Evolutionary conservation across 2,888 invertebrate species (phyloP).

Genomic region (Poecilobothrus nobilitatus): DNA sequence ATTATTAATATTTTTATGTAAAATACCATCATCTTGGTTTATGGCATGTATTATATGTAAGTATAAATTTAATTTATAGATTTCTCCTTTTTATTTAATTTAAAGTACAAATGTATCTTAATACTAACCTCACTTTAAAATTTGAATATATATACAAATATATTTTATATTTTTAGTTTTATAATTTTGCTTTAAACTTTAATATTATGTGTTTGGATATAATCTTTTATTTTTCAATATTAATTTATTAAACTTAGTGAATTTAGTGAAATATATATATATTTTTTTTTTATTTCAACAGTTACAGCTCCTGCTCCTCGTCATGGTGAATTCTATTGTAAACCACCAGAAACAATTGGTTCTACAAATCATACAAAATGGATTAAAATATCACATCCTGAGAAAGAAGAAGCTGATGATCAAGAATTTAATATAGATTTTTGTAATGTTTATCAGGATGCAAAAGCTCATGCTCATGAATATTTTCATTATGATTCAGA

Average conservation of each 20-base stretch:
- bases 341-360: constrained; percentile 36
- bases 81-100: too few relatives aligned
- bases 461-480: constrained; percentile 39
- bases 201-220: too few relatives aligned
- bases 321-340: constrained; percentile 45
- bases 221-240: too few relatives aligned
- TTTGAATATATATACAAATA: too few relatives aligned
- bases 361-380: constrained; percentile 38
- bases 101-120: too few relatives aligned
- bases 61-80: too few relatives aligned
- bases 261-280: too few relatives aligned
- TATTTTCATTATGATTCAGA: constrained; percentile 37
- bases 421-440: constrained; percentile 43
- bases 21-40: constrained; percentile 47
- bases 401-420: constrained; percentile 40
- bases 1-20: constrained; percentile 43
- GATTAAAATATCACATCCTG: constrained; percentile 44
- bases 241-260: too few relatives aligned
- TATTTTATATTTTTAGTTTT: not conserved
- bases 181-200: not conserved
- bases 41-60: constrained; percentile 46
- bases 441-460: constrained; percentile 43
- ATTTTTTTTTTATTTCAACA: not conserved
- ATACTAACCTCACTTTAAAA: too few relatives aligned
- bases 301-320: constrained; percentile 44